These are phyloP conservation scores for Pocillopora damicornis DNA, from an alignment of 64 coral and sea anemone species.

Conservation along the genomic window DNA sequence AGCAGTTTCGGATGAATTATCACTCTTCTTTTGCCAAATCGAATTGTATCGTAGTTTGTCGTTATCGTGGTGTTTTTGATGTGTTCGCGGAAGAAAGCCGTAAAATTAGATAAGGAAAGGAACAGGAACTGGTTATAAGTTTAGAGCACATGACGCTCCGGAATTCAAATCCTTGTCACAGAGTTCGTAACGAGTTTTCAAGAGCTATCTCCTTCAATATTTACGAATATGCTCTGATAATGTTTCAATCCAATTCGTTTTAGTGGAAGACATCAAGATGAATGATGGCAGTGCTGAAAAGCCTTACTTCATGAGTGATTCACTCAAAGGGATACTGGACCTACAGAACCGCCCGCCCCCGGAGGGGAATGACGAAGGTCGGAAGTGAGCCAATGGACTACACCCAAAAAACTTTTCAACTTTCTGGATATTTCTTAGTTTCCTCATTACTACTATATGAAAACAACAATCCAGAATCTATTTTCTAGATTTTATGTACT, in stretches of 20 bases:
- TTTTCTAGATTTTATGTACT: neutral
- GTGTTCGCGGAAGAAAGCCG: too few species aligned
- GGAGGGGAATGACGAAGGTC: slow-evolving; percentile 3
- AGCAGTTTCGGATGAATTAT: too few species aligned
- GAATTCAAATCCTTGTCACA: too few species aligned
- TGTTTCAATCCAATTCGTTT: neutral
- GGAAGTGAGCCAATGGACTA: neutral
- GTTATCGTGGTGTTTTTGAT: too few species aligned
- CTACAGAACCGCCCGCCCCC: slow-evolving; percentile 50
- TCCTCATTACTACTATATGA: too few species aligned
- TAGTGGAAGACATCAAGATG: slow-evolving; percentile 91
- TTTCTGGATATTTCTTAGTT: neutral
- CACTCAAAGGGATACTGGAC: slow-evolving; percentile 65
- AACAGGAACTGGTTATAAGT: too few species aligned
- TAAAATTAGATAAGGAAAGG: too few species aligned
- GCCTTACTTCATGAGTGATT: slow-evolving; percentile 93
- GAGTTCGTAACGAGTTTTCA: too few species aligned
- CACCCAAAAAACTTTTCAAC: neutral
- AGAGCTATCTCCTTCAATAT: neutral
- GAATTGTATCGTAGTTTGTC: too few species aligned
- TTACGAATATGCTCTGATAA: neutral
- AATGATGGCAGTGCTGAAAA: slow-evolving; percentile 95
- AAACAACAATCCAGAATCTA: neutral
- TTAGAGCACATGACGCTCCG: too few species aligned
- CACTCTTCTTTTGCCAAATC: too few species aligned